Evolutionary conservation across 2,113 vertebrate genomes (phyloP).

Genomic region (Macroglossus sobrinus): DNA sequence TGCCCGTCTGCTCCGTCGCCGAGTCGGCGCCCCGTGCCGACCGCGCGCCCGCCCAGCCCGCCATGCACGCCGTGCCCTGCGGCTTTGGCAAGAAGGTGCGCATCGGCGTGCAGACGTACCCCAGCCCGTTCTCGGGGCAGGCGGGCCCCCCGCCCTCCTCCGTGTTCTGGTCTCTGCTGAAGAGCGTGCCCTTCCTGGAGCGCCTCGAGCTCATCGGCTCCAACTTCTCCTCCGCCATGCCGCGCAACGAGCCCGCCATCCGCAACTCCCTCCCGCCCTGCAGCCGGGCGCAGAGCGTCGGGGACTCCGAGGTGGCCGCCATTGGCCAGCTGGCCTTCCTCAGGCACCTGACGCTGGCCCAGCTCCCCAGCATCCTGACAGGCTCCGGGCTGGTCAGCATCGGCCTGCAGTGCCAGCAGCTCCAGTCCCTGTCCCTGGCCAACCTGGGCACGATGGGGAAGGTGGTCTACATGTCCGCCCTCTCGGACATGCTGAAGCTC

Average conservation of each 20-base stretch:
- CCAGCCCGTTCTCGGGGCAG: slow-evolving; percentile 61
- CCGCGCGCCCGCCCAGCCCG: slow-evolving; percentile 47
- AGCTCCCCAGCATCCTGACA: slow-evolving; percentile 91
- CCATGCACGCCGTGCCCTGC: slow-evolving; percentile 78
- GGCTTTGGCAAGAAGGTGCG: slow-evolving; percentile 91
- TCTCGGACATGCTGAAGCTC: slow-evolving; percentile 91
- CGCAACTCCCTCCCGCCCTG: slow-evolving; percentile 93
- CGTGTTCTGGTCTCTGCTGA: slow-evolving; percentile 86
- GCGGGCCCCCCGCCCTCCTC: slow-evolving; percentile 75
- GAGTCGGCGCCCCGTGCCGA: slow-evolving; percentile 74
- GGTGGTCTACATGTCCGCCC: slow-evolving; percentile 89
- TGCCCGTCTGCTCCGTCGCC: slow-evolving; percentile 91
- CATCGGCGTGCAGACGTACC: slow-evolving; percentile 86
- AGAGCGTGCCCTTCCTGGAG: slow-evolving; percentile 86
- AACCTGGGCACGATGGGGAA: slow-evolving; percentile 94
- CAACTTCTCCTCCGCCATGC: slow-evolving; percentile 93
- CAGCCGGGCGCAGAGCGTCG: slow-evolving; percentile 86
- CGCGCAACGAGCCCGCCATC: slow-evolving; percentile 92
- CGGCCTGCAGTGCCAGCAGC: slow-evolving; percentile 88
- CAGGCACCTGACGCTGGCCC: slow-evolving; percentile 91
- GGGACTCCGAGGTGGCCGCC: slow-evolving; percentile 90
- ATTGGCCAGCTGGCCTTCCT: slow-evolving; percentile 88
- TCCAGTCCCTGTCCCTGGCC: slow-evolving; percentile 91
- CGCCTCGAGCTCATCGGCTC: slow-evolving; percentile 93
- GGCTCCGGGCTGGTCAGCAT: slow-evolving; percentile 91